These are phyloP conservation scores for Chrysodeixis includens DNA, from an alignment of 2,888 invertebrate species.

Conservation along the genomic window DNA sequence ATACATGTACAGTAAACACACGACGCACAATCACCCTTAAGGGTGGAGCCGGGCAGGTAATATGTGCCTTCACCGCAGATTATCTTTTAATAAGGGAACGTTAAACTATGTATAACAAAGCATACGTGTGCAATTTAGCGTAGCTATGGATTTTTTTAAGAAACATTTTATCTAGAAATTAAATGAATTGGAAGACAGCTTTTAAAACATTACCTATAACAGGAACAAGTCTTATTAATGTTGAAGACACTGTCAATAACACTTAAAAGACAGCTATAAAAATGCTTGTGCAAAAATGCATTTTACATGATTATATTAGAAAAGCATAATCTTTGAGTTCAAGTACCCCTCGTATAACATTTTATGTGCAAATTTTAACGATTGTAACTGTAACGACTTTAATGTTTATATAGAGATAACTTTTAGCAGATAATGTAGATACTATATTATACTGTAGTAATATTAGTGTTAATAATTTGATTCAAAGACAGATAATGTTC, in stretches of 20 bases:
- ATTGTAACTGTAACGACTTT: constrained; percentile 39
- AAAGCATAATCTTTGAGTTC: constrained; percentile 7
- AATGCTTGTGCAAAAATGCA: too few relatives aligned
- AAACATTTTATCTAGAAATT: too few relatives aligned
- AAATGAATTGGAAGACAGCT: neutral
- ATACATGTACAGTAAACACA: neutral
- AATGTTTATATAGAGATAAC: constrained; percentile 24
- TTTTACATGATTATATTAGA: too few relatives aligned
- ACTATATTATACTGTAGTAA: constrained; percentile 10
- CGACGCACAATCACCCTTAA: neutral
- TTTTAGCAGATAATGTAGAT: constrained; percentile 26
- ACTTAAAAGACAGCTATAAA: neutral
- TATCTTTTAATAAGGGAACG: neutral
- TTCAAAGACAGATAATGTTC: neutral
- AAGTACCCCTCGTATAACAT: constrained; percentile 15
- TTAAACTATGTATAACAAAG: neutral
- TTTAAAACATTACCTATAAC: neutral
- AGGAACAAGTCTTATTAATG: neutral
- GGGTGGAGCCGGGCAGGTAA: neutral
- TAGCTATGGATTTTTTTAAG: neutral
- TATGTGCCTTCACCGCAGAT: neutral
- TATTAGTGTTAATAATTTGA: too few relatives aligned
- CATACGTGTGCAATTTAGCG: neutral
- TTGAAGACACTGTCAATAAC: constrained; percentile 15
- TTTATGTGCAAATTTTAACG: constrained; percentile 25